A percentile compares a stretch with the other conserved stretches of the same genome.
Conservation (phyloP, 2,113 vertebrate genomes). For the Entomyzon cyanotis region DNA sequence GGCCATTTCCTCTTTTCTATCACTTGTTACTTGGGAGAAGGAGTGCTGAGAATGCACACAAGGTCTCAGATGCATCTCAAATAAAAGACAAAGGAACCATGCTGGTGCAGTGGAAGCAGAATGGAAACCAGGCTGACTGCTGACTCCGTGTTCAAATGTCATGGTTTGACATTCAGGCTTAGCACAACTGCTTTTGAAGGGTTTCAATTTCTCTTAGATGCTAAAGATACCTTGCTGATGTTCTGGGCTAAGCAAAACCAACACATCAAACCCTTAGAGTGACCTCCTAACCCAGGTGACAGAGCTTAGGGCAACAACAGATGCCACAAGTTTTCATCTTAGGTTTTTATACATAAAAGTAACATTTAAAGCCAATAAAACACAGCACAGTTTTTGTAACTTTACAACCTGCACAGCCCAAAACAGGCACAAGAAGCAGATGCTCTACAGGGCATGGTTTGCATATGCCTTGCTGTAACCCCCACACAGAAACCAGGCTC, state of each 20-base stretch:
- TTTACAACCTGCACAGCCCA: background rate
- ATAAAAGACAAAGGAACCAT: background rate
- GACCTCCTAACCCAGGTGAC: background rate
- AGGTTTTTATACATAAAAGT: background rate
- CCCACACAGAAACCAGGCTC: constrained; percentile 1
- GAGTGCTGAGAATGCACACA: background rate
- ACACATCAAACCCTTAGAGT: background rate
- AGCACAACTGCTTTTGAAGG: too few species aligned
- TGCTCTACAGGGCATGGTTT: background rate
- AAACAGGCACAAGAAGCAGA: background rate
- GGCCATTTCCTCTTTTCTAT: background rate
- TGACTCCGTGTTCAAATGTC: background rate
- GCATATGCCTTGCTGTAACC: background rate
- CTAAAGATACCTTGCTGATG: too few species aligned
- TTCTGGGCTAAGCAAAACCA: too few species aligned
- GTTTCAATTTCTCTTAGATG: too few species aligned
- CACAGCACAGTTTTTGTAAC: background rate
- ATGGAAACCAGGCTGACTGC: background rate
- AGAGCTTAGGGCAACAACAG: background rate
- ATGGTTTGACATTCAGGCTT: too few species aligned
- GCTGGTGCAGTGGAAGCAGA: background rate
- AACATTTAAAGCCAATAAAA: background rate
- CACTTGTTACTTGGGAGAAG: background rate
- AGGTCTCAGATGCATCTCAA: background rate
- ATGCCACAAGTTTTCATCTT: background rate